Evolutionary conservation across 2,113 vertebrate species (phyloP).

Genomic region (Indicator maculatus): DNA sequence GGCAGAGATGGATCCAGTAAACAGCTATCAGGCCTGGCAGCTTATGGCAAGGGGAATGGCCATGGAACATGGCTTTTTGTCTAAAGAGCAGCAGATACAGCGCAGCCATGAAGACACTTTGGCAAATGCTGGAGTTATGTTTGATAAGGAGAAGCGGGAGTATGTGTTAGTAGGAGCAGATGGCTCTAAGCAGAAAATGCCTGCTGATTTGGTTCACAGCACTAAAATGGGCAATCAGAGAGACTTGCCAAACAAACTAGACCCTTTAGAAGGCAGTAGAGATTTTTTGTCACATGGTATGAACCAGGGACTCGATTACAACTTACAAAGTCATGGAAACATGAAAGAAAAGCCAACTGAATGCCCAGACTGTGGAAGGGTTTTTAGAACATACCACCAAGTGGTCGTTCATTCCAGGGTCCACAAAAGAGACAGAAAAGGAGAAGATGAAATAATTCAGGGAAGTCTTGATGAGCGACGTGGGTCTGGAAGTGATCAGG

Average conservation of each 20-base stretch:
- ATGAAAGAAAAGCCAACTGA: constrained; percentile 95
- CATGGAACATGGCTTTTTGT: constrained; percentile 94
- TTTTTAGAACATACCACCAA: constrained; percentile 98
- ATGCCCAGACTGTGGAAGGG: constrained; percentile 94
- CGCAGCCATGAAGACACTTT: constrained; percentile 90
- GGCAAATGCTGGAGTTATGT: constrained; percentile 83
- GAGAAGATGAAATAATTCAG: constrained; percentile 86
- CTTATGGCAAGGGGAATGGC: constrained; percentile 98
- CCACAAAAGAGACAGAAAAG: constrained; percentile 90
- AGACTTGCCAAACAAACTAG: constrained; percentile 89
- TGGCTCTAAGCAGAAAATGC: constrained; percentile 93
- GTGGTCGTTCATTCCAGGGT: constrained; percentile 97
- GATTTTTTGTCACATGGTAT: constrained; percentile 90
- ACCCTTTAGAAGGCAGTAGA: constrained; percentile 89
- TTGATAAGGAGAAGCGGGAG: constrained; percentile 95
- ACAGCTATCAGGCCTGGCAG: constrained; percentile 98
- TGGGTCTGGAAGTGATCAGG: constrained; percentile 95
- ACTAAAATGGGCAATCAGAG: constrained; percentile 87
- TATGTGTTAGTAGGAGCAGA: constrained; percentile 89
- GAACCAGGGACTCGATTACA: constrained; percentile 88
- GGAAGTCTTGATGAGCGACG: constrained; percentile 88
- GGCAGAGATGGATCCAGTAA: constrained; percentile 97
- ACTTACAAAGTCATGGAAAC: constrained; percentile 81
- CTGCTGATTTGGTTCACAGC: constrained; percentile 87
- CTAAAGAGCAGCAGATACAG: constrained; percentile 90